Evolutionary conservation across 2,113 vertebrate species (phyloP), one percentile per base, ranked within the genome.

Genomic region (Spea multiplicata): DNA sequence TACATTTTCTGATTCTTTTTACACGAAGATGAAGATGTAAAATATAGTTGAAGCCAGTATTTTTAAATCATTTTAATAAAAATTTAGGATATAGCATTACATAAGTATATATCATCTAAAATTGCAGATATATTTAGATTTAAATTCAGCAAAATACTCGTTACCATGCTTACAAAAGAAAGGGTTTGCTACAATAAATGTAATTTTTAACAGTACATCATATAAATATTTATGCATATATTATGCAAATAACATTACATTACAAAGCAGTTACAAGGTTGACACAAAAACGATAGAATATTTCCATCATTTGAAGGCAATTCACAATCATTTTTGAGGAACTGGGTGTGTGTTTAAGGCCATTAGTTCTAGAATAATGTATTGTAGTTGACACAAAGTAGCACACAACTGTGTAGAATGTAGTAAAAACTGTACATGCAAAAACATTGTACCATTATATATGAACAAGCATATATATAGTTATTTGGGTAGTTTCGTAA

Each of bases 321-420:
- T 89, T 89, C 94, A 96, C 95, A 94, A 95, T 91, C 86, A 88
- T 88, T 92, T 53, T 96, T 88, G 89, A 92, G 93, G 91, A 95
- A 90, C 92, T 93, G 85, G 89, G 94, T 95, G 93, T 95, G 92
- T 94, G 91, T 94, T 97, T 98, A 99, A 98, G 97, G 96, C 96
- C 92, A 95, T 97, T 95, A 95, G 94, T 97, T 96, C 92, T 94
- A 90, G 88, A 87, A 83, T 87, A 90, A 90, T 93, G 85, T 93
- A 85, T 67, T 88, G 86, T 81, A 74, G 85, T 88, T 89, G 84
- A 93, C 90, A 95, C 90, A 92, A 91, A 85, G 89, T 85, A 66
- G 91, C 93, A 95, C 87, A 94, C 93, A 94, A 93, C 90, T 66
- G 90, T 94, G 93, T 90, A 89, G 93, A 93, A 80, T 91, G 85